These are phyloP conservation scores for Chaetura pelagica DNA, from an alignment of 2,113 vertebrate species.

Conservation along the genomic window DNA sequence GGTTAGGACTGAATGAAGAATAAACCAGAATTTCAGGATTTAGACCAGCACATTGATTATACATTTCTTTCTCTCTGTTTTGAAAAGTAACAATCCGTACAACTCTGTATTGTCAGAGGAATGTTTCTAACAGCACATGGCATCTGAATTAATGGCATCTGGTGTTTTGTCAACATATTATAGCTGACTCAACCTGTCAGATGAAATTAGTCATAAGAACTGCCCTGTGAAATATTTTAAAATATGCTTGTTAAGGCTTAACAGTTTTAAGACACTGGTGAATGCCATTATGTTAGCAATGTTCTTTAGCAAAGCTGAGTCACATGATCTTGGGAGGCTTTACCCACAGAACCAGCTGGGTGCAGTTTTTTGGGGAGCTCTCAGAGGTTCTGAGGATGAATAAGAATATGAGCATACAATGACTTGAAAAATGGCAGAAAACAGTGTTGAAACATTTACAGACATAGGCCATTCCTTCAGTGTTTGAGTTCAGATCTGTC, in stretches of 20 bases:
- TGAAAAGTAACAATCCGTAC: not conserved
- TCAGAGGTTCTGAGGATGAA: not conserved
- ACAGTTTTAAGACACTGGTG: conserved; percentile 3
- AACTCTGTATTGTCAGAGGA: not conserved
- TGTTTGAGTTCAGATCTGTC: not conserved
- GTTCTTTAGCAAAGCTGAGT: conserved; percentile 33
- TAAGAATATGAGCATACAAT: not conserved
- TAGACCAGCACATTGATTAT: not conserved
- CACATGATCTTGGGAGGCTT: not conserved
- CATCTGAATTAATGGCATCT: not conserved
- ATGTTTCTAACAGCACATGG: not conserved
- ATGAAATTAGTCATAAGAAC: not conserved
- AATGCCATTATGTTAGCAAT: not conserved
- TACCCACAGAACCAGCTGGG: not conserved
- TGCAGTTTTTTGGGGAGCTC: not conserved
- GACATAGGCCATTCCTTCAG: not conserved
- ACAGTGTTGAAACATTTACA: not conserved
- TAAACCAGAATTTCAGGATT: not conserved
- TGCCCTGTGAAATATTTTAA: not conserved
- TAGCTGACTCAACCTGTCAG: not conserved
- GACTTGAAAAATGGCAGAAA: not conserved
- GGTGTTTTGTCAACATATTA: not conserved
- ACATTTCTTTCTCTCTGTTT: not conserved
- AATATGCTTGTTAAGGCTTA: conserved; percentile 27
- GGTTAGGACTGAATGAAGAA: not conserved